Conservation (phyloP, 2,113 vertebrate species). For the Pampusana beccarii region DNA sequence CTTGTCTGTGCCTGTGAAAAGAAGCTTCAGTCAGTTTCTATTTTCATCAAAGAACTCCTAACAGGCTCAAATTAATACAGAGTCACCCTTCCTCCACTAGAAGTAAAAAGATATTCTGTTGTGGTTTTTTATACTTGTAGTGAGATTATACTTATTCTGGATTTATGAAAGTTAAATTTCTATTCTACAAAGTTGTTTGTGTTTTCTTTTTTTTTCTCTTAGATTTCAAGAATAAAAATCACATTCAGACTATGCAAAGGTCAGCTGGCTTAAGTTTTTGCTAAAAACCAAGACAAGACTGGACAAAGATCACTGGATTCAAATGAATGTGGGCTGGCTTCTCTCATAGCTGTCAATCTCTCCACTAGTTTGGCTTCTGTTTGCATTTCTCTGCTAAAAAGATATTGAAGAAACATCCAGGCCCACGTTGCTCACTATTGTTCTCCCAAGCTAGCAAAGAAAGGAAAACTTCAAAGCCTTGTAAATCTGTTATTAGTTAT, state of each 20-base stretch:
- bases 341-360: background rate
- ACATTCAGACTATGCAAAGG: background rate
- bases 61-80: background rate
- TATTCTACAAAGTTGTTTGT: background rate
- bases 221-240: background rate
- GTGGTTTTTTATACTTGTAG: background rate
- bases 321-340: background rate
- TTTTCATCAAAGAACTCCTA: background rate
- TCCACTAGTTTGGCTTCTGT: background rate
- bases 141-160: accelerated
- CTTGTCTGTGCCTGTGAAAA: background rate
- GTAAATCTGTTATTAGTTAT: conserved; percentile 17
- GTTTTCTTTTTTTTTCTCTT: background rate
- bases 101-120: background rate
- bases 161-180: background rate
- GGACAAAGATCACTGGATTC: background rate
- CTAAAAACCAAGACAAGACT: background rate
- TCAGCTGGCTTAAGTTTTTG: background rate
- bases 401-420: background rate
- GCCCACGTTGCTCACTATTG: background rate
- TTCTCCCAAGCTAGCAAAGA: background rate
- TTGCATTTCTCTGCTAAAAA: background rate
- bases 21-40: background rate
- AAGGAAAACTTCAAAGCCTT: conserved; percentile 30
- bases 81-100: background rate